A percentile compares a stretch with the other conserved stretches of the same genome.
These are phyloP conservation scores for Eremobia ochroleuca DNA, from an alignment of 2,888 invertebrate genomes.

Conservation along the genomic window DNA sequence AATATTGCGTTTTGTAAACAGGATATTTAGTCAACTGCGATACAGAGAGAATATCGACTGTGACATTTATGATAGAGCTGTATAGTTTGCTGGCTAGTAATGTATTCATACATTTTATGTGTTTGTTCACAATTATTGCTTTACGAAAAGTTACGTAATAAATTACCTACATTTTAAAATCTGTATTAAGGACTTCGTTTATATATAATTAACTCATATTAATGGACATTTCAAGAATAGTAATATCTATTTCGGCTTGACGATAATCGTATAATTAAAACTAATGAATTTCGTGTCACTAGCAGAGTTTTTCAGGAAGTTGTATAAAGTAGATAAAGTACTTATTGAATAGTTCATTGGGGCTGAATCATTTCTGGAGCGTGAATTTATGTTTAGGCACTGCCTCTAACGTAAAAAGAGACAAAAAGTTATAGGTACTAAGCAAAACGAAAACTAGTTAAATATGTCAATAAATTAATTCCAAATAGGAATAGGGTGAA, in stretches of 20 bases:
- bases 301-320: constrained; percentile 7
- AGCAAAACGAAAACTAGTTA: not conserved
- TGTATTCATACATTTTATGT: too few species aligned
- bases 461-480: not conserved
- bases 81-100: constrained; percentile 11
- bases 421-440: not conserved
- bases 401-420: too few species aligned
- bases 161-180: constrained; percentile 19
- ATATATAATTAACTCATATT: constrained; percentile 39
- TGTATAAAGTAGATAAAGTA: not conserved
- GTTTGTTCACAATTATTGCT: constrained; percentile 1
- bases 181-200: not conserved
- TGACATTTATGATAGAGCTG: too few species aligned
- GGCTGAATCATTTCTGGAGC: not conserved
- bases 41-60: too few species aligned
- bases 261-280: constrained; percentile 24
- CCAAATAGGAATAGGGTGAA: not conserved
- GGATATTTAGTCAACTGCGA: too few species aligned
- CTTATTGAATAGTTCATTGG: constrained; percentile 2
- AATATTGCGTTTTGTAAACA: constrained; percentile 55
- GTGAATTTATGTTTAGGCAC: not conserved
- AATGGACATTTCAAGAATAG: constrained; percentile 21
- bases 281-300: constrained; percentile 18
- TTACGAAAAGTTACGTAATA: constrained; percentile 26
- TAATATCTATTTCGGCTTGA: not conserved